Evolutionary conservation across 2,113 vertebrate species (phyloP), one percentile per base, ranked within the genome.

Genomic region (Melanotaenia duboulayi): DNA sequence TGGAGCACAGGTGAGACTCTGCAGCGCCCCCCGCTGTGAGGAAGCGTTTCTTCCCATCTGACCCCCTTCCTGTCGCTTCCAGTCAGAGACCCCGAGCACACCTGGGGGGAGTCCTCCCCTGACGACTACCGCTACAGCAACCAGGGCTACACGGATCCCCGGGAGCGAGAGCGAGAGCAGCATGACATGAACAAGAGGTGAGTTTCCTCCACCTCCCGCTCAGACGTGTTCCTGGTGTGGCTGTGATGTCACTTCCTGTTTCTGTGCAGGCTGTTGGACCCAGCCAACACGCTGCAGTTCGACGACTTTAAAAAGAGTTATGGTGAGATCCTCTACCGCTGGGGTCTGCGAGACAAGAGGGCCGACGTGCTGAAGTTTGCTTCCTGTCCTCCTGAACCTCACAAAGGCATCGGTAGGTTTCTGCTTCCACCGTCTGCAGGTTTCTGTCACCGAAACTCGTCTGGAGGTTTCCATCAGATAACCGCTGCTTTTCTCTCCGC

Each of bases 301-400:
- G 97, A 99, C 17, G 97, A 99, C 91, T 99, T 99, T 54, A 99
- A 99, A 92, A 99, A 99, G 74, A 96, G 95, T 85, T 99, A 99
- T 0, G 97, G 97, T 0, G 98, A 99, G 83, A 99, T 99, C 79
- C 82, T 99, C 20, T 95, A 99, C 74, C 97, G 96, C 71, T 99
- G 98, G 98, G 97, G 96, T 5, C 93, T 99, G 69, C 90, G 95
- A 50, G 98, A 99, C 80, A 99, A 99, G 52, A 81, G 97, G 5
- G 96, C 97, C 0, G 97, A 99, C 17, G 98, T 99, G 35, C 94
- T 99, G 3, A 99, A 99, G 92, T 99, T 99, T 68, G 95, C 96
- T 10, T 97, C 97, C 3, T 96, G 96, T 55, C 96, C 98, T 16
- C 97, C 97, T 4, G 98, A 99, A 37, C 96, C 96, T 4, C 98